A percentile compares a stretch with the other conserved stretches of the same genome.
These are phyloP conservation scores for Mesembrinibis cayennensis DNA, from an alignment of 2,113 vertebrate genomes.

Conservation along the genomic window DNA sequence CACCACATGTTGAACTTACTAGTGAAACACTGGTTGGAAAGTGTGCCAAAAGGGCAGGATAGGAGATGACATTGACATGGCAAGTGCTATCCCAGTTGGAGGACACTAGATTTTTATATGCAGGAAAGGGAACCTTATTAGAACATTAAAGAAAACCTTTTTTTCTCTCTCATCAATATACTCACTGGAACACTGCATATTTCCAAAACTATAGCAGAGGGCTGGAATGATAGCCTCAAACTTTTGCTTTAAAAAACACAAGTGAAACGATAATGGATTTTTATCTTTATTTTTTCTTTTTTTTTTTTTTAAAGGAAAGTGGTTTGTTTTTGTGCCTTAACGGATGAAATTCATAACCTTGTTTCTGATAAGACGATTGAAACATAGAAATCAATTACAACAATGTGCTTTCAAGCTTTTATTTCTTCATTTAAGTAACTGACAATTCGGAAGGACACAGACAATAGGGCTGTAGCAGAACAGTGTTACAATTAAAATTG, in stretches of 20 bases:
- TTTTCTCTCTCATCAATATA: not conserved
- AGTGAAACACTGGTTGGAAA: not conserved
- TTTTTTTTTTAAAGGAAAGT: slow-evolving; percentile 57
- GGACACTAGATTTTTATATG: not conserved
- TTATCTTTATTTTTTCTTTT: not conserved
- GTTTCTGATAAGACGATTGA: slow-evolving; percentile 72
- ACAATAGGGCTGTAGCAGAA: slow-evolving; percentile 75
- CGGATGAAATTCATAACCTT: slow-evolving; percentile 70
- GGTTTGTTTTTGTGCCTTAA: slow-evolving; percentile 67
- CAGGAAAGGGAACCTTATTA: not conserved
- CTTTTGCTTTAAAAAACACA: not conserved
- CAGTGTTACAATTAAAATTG: slow-evolving; percentile 70
- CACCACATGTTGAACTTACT: not conserved
- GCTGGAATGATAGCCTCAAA: not conserved
- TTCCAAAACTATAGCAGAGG: not conserved
- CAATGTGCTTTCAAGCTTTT: slow-evolving; percentile 69
- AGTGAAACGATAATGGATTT: not conserved
- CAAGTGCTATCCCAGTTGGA: not conserved
- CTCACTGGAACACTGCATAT: not conserved
- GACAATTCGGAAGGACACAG: slow-evolving; percentile 73
- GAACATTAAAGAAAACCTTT: not conserved
- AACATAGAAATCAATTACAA: slow-evolving; percentile 77
- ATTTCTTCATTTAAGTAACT: slow-evolving; percentile 70
- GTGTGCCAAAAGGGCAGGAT: not conserved
- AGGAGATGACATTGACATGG: not conserved